Percentiles rank a stretch among this genome's conserved stretches.
Evolutionary conservation across 2,888 invertebrate species (phyloP).

Genomic region (Drosophila helvetica): DNA sequence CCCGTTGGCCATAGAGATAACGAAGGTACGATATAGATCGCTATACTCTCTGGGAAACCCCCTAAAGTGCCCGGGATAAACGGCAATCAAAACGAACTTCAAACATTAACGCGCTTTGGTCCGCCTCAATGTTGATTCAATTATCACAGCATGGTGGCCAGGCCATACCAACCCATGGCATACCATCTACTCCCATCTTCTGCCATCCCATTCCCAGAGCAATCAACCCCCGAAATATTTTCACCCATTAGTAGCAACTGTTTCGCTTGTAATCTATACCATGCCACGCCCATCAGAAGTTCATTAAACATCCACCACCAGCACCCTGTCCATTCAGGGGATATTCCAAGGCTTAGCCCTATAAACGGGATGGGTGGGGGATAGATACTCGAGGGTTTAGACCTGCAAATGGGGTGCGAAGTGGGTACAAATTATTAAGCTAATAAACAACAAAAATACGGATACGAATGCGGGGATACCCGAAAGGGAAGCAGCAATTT

Average conservation of each 20-base stretch:
- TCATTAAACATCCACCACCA: slow-evolving; percentile 52
- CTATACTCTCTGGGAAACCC: slow-evolving; percentile 26
- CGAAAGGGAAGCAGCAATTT: slow-evolving; percentile 53
- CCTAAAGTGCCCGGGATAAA: slow-evolving; percentile 42
- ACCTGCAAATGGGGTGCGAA: slow-evolving; percentile 50
- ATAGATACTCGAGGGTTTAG: slow-evolving; percentile 25
- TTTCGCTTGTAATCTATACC: slow-evolving; percentile 74
- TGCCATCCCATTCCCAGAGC: slow-evolving; percentile 4
- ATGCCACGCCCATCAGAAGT: slow-evolving; percentile 64
- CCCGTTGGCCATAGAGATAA: slow-evolving; percentile 50
- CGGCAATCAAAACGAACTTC: slow-evolving; percentile 67
- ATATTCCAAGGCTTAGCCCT: slow-evolving; percentile 25
- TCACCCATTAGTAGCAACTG: slow-evolving; percentile 69
- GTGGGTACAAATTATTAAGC: slow-evolving; percentile 76
- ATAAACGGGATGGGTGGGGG: slow-evolving; percentile 16
- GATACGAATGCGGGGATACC: slow-evolving; percentile 12
- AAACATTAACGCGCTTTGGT: slow-evolving; percentile 59
- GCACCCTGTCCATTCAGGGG: slow-evolving; percentile 6
- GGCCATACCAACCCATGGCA: slow-evolving; percentile 1
- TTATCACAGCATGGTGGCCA: slow-evolving; percentile 76
- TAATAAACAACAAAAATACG: slow-evolving; percentile 69
- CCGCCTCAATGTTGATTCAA: slow-evolving; percentile 71
- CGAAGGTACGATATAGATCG: slow-evolving; percentile 28
- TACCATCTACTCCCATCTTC: not conserved
- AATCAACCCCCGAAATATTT: slow-evolving; percentile 19